A percentile compares a stretch with the other conserved stretches of the same genome.
These are phyloP conservation scores for Tauraco hartlaubi DNA, from an alignment of 2,797 vertebrate genomes.

Conservation along the genomic window DNA sequence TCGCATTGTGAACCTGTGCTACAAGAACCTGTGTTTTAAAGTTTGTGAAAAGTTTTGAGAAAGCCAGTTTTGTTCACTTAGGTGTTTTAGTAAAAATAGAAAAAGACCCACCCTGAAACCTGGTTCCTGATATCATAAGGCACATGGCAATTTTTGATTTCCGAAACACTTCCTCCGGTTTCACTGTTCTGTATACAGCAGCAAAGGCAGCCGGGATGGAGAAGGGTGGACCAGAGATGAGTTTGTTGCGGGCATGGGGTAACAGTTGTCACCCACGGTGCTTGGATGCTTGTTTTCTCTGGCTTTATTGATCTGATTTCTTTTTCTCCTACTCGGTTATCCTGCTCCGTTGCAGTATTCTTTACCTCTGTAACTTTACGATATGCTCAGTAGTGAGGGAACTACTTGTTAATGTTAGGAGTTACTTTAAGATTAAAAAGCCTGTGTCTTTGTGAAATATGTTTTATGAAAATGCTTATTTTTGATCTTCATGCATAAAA, in stretches of 20 bases:
- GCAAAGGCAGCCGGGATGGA: background rate
- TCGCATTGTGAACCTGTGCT: background rate
- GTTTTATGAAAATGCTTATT: background rate
- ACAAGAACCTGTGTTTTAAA: background rate
- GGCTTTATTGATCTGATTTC: background rate
- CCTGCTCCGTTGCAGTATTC: background rate
- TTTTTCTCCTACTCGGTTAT: background rate
- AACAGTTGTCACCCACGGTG: background rate
- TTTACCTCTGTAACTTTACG: background rate
- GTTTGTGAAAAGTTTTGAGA: background rate
- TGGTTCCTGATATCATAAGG: background rate
- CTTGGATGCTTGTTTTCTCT: background rate
- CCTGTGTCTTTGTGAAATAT: background rate
- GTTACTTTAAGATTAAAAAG: background rate
- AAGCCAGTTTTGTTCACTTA: background rate
- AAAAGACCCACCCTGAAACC: background rate
- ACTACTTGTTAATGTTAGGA: background rate
- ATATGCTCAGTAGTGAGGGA: background rate
- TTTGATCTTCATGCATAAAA: background rate
- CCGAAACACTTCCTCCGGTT: background rate
- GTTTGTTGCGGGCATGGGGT: background rate
- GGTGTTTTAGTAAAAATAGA: background rate
- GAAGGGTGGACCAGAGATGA: background rate
- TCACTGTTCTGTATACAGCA: background rate
- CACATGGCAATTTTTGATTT: background rate